Evolutionary conservation across 2,797 vertebrate genomes (phyloP), one percentile per base, ranked within the genome.

Genomic region (Cyclopterus lumpus): DNA sequence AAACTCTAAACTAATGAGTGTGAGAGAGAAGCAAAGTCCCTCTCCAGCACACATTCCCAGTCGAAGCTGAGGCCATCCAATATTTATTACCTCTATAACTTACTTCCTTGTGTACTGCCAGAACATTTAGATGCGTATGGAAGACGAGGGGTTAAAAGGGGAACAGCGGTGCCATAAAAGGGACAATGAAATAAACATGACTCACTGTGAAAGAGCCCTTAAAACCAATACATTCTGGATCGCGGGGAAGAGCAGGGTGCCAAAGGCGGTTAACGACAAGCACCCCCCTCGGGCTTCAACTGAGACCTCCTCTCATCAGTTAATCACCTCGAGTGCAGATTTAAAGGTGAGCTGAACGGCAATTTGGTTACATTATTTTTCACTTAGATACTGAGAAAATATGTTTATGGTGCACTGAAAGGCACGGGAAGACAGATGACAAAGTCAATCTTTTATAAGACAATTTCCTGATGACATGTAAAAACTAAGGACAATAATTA

Each of bases 181-280:
- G 81, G 89, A 90, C 92, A 90, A 92, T 93, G 87, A 91, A 92
- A 94, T 92, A 93, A 91, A 92, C 90, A 91, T 92, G 90, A 92
- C 86, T 92, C 90, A 89, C 77, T 8, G 74, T 71, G 72, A 91
- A 90, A 88, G 87, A 89, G 88, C 91, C 81, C 86, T 90, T 82
- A 79, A 86, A 90, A 84, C 79, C 79, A 86, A 81, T 86, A 82
- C 83, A 82, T 88, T 84, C 64, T 71, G 72, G 71, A 79, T 74
- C 72, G 63, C 0, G n/a, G n/a, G 49, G 64, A 70, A 75, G 81
- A 79, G 80, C 51, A 1, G 6, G 66, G 80, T 79, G 84, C 86
- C 67, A 75, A 63, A 69, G 81, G 79, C 36, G 6, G 76, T 88
- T 75, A 86, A 78, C 51, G 46, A 87, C 71, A 72, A 81, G 82